Evolutionary conservation across 2,113 vertebrate genomes (phyloP), one percentile per base, ranked within the genome.

Genomic region (Spheniscus mendiculus): DNA sequence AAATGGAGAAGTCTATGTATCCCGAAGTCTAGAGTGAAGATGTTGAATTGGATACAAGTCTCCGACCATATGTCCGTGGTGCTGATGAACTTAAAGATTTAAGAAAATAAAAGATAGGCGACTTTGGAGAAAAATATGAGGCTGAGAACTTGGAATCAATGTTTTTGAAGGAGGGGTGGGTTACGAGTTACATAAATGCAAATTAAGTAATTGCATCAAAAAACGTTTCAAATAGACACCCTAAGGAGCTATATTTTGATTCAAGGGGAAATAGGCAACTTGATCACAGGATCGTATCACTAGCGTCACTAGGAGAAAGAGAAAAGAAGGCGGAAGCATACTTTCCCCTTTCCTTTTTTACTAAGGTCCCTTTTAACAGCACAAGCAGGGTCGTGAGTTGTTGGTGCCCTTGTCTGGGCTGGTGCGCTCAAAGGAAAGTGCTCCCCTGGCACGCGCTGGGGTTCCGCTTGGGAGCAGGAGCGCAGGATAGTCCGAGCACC

Each of bases 1-100:
- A 96, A 97, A 95, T 23, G 40, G 74, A 90, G 79, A 91, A 82
- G 67, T 65, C 89, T 95, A 66, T 97, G 95, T 87, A 89, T 92
- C 67, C 82, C 74, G 67, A 86, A 93, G 89, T 93, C 72, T 55
- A 74, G 38, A 89, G n/a, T 50, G 61, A 88, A 93, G 76, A 44
- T 36, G 50, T 34, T 59, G 47, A 77, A 94, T 16, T 56, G 26
- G 42, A 90, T 66, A 69, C 32, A 93, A 86, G 69, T 18, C 55
- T 92, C 63, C 11, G 26, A 72, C 90, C 58, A 42, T 13, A 38
- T 13, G 47, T 29, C 15, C 23, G 49, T 27, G 27, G n/a, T n/a
- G 32, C 36, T 47, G 67, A 69, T 30, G 53, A 94, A 87, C 40
- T 61, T 34, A 66, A 63, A 91, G 53, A 83, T 58, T 59, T 66